phyloP scores from a whole-genome alignment of 64 coral and sea anemone species.

The Exaiptasia diaphana region DNA sequence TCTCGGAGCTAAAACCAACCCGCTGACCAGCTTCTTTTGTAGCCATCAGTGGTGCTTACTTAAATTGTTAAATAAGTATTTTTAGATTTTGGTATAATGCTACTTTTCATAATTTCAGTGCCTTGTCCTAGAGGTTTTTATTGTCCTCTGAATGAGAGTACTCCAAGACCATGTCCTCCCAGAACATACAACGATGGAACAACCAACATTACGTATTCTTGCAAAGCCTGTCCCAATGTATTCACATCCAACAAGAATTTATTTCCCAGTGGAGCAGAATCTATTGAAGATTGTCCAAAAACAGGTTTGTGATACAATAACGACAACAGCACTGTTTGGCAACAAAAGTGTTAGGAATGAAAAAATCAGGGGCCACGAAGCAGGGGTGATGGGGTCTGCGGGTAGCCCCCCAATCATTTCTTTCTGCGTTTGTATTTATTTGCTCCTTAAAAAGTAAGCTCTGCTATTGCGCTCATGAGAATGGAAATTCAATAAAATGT shows the following conservation, averaged over 20 bases:
- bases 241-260: neutral
- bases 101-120: neutral
- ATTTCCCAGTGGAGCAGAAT: neutral
- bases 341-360: neutral
- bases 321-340: neutral
- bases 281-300: neutral
- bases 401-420: no score
- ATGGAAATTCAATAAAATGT: no score
- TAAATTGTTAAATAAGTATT: no score
- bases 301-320: neutral
- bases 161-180: neutral
- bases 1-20: no score
- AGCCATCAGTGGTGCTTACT: no score
- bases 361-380: neutral
- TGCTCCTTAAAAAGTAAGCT: no score
- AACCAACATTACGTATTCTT: neutral
- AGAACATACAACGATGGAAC: neutral
- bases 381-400: no score
- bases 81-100: no score
- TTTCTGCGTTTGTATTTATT: no score
- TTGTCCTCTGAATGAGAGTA: constrained; percentile 5
- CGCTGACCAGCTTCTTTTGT: no score
- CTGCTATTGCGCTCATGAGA: no score
- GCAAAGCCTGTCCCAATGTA: neutral
- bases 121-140: constrained; percentile 10